Base-by-base conservation (phyloP, 1,140 invertebrate genomes). In the Brachionus angularis region DNA sequence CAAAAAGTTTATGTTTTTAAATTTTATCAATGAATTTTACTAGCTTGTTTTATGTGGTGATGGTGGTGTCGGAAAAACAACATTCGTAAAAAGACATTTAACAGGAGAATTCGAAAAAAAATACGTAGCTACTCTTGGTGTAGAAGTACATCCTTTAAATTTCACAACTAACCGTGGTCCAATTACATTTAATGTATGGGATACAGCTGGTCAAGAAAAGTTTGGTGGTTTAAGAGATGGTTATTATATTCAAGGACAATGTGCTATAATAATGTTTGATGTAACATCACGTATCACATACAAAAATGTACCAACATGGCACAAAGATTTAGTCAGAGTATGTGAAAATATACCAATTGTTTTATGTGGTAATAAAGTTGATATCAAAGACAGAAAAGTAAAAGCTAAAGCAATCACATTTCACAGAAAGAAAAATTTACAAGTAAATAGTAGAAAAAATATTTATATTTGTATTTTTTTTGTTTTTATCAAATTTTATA, bases 81-180 rank as follows among this genome's bases (percentile, higher is more conserved):
- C 96, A 34, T 99, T 99, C 78, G 94, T 98, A 1, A 99, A 99
- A 84, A 86, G 96, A 72, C 96, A 99, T 84, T 87, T 97, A 80
- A 98, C 96, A 76, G 96, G 96, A 79, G 96, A 98, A 84, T 99
- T 99, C 79, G 96, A 99, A 82, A 99, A 99, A 85, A 95, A 95
- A 84, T 98, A 99, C 81, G 94, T 99, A 73, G 96, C 96, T 12
- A 99, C 96, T 16, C 84, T 98, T 10, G 96, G 96, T 75, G 96
- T 99, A 4, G 96, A 99, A 84, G 96, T 99, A 3, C 96, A 98
- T 84, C 95, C 96, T 1, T 81, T 99, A 71, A 88, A 95, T 55
- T 99, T 99, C 83, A 91, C 98, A 82, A 99, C 96, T 61, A 98
- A 93, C 80, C 86, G 96, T 79, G 96, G 96, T 2, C 87, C 91